A percentile compares a stretch with the other conserved stretches of the same genome.
These are phyloP conservation scores for Asteroscopus sphinx DNA, from an alignment of 2,888 invertebrate genomes.

Conservation along the genomic window DNA sequence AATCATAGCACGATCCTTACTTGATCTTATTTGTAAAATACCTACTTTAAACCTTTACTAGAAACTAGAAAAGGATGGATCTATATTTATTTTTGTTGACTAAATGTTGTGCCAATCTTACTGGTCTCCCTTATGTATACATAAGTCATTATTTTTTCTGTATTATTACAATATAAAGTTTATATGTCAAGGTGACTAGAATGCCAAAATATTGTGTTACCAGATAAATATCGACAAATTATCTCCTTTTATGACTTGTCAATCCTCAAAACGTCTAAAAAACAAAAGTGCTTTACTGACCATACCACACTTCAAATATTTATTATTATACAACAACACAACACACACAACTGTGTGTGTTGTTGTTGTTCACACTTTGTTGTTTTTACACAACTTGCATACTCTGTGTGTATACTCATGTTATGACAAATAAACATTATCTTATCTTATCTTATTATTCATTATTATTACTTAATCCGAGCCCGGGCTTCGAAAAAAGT, in stretches of 20 bases:
- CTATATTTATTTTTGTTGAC: conserved; percentile 43
- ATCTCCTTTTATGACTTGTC: conserved; percentile 14
- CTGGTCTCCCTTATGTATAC: conserved; percentile 45
- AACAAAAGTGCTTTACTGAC: no score
- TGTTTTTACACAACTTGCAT: no score
- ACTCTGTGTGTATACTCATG: no score
- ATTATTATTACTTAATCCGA: no score
- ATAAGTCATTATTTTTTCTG: conserved; percentile 39
- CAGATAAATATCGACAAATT: conserved; percentile 47
- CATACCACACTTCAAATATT: no score
- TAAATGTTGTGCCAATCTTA: conserved; percentile 50
- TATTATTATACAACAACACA: no score
- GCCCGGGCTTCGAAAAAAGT: no score
- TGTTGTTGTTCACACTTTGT: no score
- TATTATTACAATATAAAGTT: conserved; percentile 46
- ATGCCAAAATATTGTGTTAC: conserved; percentile 74
- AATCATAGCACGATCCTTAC: background rate
- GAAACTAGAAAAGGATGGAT: conserved; percentile 29
- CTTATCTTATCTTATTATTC: no score
- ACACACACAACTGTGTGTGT: no score
- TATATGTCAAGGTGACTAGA: conserved; percentile 62
- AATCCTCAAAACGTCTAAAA: no score
- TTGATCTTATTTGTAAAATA: conserved; percentile 25
- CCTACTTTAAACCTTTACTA: conserved; percentile 10
- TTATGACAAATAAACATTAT: no score